Base-by-base conservation (phyloP, 2,797 vertebrate species). In the Heterohyrax brucei region DNA sequence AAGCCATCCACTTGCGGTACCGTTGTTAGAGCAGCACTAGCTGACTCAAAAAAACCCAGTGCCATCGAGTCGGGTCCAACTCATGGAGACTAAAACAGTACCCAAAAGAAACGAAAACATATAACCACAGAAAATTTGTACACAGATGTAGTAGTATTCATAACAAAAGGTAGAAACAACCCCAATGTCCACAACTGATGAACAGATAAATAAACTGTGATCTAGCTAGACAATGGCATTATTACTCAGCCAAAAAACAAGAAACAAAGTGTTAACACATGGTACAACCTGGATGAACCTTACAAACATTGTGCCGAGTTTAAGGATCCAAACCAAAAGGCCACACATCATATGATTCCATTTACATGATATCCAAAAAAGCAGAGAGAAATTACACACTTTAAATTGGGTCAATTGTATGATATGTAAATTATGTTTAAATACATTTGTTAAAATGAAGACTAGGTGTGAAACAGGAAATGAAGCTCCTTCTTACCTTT, bases 401-500 rank as follows among this genome's bases (percentile, higher is more conserved):
- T 72, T 48, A 68, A n/a, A 44, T 64, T 64, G 73, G 44, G 16
- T 50, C 44, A 21, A 22, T 1, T 3, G 3, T 7, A 30, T 4
- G 3, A 33, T 39, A 64, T 33, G 26, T 7, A 46, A 53, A 61
- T 78, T 61, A 26, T 12, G 28, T 24, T 77, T 50, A n/a, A 48
- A 66, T 50, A 77, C 89, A 53, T 56, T 28, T 61, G 18, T 70
- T 8, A 30, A 72, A 81, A 59, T 81, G 26, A 53, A n/a, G 59
- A 64, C 82, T 0, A 70, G 21, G 44, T 12, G 5, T 59, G 26
- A 80, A 93, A 70, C 2, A 48, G 64, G 56, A 59, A 90, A 39
- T 39, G 39, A 48, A 26, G 33, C 21, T 19, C 10, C 3, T 33
- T n/a, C 84, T 98, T 98, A 99, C 99, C 99, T 99, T 99, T 99